Evolutionary conservation across 2,113 vertebrate species (phyloP), one percentile per base, ranked within the genome.

Genomic region (Pungitius pungitius): DNA sequence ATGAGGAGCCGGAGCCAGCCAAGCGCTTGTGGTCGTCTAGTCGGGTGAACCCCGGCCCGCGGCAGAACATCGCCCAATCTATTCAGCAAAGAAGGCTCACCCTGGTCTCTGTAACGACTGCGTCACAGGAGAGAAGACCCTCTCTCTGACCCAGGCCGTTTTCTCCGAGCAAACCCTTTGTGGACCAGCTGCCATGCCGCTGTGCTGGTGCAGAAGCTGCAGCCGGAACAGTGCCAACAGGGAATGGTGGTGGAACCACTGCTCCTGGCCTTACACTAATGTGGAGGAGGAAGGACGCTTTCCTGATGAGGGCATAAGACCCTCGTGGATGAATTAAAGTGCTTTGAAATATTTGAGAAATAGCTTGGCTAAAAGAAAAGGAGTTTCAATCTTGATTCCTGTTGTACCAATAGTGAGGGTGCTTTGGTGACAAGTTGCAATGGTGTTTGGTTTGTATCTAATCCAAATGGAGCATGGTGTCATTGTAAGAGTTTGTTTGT

Each of bases 21-120:
- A 93, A 92, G 83, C 81, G 75, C 87, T 90, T 93, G 92, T 77
- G 91, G 92, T 88, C 37, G 92, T 91, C 91, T 92, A 78, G 87
- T 89, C 87, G 69, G 89, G 88, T 91, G 82, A 88, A 79, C 63
- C 67, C 68, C 86, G 84, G 87, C 89, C 81, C 73, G 82, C n/a
- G 43, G 81, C 60, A 75, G 54, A 81, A 85, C 81, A 79, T 83
- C 71, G 72, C 73, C 76, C 84, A 73, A 81, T 86, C 81, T 59
- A 84, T 82, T 80, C 68, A 77, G 70, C 26, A 54, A 45, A 56
- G 69, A 55, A 39, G 58, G 56, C 74, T 84, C 75, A 83, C 67
- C 40, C 75, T 61, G 58, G 77, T 66, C 61, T 79, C 58, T 59
- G 76, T 56, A 65, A 86, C 76, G 71, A 51, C 69, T 75, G 79